Evolutionary conservation across 2,113 vertebrate species (phyloP).

Genomic region (Uria lomvia): DNA sequence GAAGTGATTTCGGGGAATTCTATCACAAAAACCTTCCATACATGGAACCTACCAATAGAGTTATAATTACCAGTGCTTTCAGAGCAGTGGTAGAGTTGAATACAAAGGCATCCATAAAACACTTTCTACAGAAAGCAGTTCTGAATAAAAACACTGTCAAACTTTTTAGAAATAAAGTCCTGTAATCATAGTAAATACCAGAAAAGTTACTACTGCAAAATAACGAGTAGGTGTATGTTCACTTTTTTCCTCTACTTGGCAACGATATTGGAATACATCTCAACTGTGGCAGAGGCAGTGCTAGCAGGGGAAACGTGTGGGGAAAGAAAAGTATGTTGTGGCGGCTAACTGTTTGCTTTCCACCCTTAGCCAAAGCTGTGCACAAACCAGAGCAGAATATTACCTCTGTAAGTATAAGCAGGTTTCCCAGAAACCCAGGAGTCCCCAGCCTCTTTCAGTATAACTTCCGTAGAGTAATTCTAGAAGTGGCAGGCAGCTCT

Average conservation of each 20-base stretch:
- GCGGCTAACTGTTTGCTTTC: not conserved
- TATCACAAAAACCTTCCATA: not conserved
- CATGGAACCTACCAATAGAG: not conserved
- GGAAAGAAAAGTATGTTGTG: not conserved
- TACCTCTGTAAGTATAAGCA: not conserved
- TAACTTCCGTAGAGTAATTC: not conserved
- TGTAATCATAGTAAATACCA: not conserved
- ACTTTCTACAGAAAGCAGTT: not conserved
- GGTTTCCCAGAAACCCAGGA: not conserved
- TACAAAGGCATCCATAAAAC: not conserved
- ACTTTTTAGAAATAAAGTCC: not conserved
- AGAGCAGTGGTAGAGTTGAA: not conserved
- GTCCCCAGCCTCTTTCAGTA: not conserved
- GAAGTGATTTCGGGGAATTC: not conserved
- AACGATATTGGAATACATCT: not conserved
- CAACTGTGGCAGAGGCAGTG: not conserved
- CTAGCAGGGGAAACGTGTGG: not conserved
- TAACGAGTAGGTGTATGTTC: not conserved
- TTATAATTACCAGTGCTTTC: not conserved
- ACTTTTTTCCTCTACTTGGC: not conserved
- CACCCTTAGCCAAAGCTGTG: not conserved
- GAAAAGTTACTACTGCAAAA: not conserved
- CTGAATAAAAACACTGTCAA: not conserved
- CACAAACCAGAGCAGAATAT: not conserved
- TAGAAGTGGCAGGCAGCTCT: not conserved